phyloP scores from a whole-genome alignment of 2,888 invertebrate species.

The Lymantria monacha region DNA sequence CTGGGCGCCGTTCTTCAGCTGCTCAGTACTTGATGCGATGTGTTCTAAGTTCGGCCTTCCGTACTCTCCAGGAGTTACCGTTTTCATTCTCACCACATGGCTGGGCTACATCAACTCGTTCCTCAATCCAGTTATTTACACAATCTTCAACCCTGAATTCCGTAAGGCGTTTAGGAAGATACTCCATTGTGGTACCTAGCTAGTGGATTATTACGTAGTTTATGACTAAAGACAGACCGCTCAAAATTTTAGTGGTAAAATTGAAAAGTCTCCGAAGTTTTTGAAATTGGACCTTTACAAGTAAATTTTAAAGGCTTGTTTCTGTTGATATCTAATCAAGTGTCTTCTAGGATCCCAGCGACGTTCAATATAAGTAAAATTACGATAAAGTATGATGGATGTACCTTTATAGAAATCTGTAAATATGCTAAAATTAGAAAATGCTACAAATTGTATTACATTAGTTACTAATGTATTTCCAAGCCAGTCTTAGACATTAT shows the following conservation, averaged over 20 bases:
- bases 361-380: not conserved
- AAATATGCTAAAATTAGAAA: not conserved
- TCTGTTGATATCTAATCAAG: not conserved
- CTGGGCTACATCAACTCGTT: conserved; percentile 98
- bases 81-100: conserved; percentile 98
- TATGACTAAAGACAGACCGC: conserved; percentile 40
- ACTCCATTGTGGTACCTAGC: conserved; percentile 86
- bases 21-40: conserved; percentile 98
- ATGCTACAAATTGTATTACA: too few relatives aligned
- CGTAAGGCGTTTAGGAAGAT: conserved; percentile 98
- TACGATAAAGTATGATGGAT: not conserved
- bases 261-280: not conserved
- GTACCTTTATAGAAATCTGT: not conserved
- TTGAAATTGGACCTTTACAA: not conserved
- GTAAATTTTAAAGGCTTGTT: not conserved
- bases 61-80: conserved; percentile 92
- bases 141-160: conserved; percentile 98
- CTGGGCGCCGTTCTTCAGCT: conserved; percentile 99
- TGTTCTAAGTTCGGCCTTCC: conserved; percentile 92
- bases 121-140: conserved; percentile 96
- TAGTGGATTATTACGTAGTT: conserved; percentile 71
- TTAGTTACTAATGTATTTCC: too few relatives aligned
- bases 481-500: too few relatives aligned
- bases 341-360: not conserved
- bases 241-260: conserved; percentile 15